Percentiles rank a stretch among this genome's conserved stretches.
Conservation (phyloP, 2,113 vertebrate genomes). For the Chelonoidis abingdonii region DNA sequence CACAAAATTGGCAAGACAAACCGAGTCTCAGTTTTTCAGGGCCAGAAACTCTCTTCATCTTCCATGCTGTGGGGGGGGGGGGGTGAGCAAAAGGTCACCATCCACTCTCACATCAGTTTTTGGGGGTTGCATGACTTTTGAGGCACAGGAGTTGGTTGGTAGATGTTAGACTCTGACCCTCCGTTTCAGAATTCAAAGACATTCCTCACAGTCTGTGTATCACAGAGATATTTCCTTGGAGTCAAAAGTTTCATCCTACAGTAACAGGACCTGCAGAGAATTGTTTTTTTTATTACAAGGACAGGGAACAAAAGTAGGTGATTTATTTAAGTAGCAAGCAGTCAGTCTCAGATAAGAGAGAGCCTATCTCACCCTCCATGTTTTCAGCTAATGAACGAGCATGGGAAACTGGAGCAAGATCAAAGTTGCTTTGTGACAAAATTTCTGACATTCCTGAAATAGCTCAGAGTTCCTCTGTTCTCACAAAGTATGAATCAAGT, state of each 20-base stretch:
- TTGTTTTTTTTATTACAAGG: slow-evolving; percentile 58
- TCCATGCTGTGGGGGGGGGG: neutral
- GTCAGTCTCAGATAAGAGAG: slow-evolving; percentile 34
- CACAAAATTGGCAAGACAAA: neutral
- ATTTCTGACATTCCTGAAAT: slow-evolving; percentile 84
- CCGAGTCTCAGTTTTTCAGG: neutral
- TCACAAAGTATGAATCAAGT: slow-evolving; percentile 78
- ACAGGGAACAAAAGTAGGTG: slow-evolving; percentile 45
- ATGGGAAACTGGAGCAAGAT: slow-evolving; percentile 71
- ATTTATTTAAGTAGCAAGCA: slow-evolving; percentile 61
- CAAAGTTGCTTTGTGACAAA: slow-evolving; percentile 74
- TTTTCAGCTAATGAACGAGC: slow-evolving; percentile 75
- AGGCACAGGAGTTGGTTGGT: slow-evolving; percentile 26
- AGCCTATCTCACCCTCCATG: slow-evolving; percentile 38
- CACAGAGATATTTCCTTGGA: slow-evolving; percentile 50
- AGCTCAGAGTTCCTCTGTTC: slow-evolving; percentile 73
- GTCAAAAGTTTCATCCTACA: slow-evolving; percentile 4
- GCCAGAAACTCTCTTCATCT: slow-evolving; percentile 19
- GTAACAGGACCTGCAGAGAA: slow-evolving; percentile 17
- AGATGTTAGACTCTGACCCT: slow-evolving; percentile 63
- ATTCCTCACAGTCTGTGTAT: slow-evolving; percentile 52
- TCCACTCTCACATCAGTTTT: slow-evolving; percentile 12
- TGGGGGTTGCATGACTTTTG: slow-evolving; percentile 19
- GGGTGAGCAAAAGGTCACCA: slow-evolving; percentile 47
- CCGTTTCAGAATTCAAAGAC: slow-evolving; percentile 70